These are phyloP conservation scores for Nothoprocta perdicaria DNA, from an alignment of 2,113 vertebrate species.

Conservation along the genomic window DNA sequence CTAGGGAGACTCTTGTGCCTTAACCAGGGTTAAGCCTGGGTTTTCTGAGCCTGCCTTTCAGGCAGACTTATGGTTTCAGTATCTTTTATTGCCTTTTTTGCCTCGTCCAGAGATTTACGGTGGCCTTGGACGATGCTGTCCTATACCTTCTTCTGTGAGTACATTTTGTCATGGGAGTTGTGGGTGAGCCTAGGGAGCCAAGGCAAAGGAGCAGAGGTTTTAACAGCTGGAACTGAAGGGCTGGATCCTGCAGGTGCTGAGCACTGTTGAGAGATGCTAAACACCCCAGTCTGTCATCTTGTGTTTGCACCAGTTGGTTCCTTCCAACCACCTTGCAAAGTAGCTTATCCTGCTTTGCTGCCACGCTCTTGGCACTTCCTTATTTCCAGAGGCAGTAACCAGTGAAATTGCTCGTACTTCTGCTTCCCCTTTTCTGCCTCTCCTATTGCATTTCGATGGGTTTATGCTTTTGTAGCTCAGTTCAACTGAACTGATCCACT, in stretches of 20 bases:
- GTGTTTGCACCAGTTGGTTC: background rate
- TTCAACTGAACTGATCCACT: background rate
- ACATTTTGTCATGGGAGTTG: background rate
- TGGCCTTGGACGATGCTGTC: background rate
- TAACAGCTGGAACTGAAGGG: background rate
- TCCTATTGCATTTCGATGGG: background rate
- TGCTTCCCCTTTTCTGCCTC: background rate
- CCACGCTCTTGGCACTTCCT: background rate
- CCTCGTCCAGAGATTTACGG: background rate
- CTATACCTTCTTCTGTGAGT: background rate
- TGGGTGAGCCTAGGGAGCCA: background rate
- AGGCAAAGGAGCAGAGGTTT: background rate
- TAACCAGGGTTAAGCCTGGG: background rate
- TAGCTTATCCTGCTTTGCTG: background rate
- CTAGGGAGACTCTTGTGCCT: background rate
- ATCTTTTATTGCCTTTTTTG: background rate
- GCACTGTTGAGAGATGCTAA: background rate
- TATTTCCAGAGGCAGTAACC: background rate
- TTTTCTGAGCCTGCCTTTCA: background rate
- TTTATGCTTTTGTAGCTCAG: conserved; percentile 1
- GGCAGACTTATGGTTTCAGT: background rate
- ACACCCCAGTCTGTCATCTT: background rate
- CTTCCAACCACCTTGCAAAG: background rate
- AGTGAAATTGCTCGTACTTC: background rate
- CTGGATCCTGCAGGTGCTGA: background rate